phyloP scores from a whole-genome alignment of 2,888 invertebrate genomes.

The Eupithecia tripunctaria region DNA sequence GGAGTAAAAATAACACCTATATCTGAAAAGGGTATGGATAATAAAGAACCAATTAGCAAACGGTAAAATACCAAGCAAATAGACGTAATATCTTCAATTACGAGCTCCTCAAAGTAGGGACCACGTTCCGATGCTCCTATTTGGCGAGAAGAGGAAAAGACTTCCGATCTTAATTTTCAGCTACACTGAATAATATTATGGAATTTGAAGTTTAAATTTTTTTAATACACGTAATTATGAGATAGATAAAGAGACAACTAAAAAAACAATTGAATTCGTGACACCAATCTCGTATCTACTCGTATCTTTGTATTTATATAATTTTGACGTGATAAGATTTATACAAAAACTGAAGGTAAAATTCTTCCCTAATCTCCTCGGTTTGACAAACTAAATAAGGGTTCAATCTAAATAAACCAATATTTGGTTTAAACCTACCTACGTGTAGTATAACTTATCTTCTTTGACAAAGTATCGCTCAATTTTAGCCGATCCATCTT shows the following conservation, averaged over 20 bases:
- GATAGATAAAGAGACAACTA: too few species aligned
- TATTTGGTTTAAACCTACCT: not conserved
- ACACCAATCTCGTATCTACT: too few species aligned
- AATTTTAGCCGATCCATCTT: constrained; percentile 15
- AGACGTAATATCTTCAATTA: too few species aligned
- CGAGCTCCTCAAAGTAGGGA: too few species aligned
- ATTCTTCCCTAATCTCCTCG: not conserved
- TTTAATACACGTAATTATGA: too few species aligned
- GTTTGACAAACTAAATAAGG: not conserved
- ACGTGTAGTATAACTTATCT: not conserved
- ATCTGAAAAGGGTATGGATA: not conserved
- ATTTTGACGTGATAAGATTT: not conserved
- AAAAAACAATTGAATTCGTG: too few species aligned
- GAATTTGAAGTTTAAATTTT: too few species aligned
- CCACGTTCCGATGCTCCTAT: too few species aligned
- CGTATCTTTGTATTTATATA: not conserved
- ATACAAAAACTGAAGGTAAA: not conserved
- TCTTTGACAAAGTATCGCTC: not conserved
- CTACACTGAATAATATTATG: too few species aligned
- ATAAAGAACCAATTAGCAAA: not conserved
- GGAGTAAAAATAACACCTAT: not conserved
- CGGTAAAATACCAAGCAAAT: not conserved
- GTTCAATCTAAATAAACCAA: not conserved
- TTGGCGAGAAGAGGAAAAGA: too few species aligned
- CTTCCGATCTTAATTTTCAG: too few species aligned